Evolutionary conservation across 2,797 vertebrate species (phyloP).

Genomic region (Rhyacichthys aspro): DNA sequence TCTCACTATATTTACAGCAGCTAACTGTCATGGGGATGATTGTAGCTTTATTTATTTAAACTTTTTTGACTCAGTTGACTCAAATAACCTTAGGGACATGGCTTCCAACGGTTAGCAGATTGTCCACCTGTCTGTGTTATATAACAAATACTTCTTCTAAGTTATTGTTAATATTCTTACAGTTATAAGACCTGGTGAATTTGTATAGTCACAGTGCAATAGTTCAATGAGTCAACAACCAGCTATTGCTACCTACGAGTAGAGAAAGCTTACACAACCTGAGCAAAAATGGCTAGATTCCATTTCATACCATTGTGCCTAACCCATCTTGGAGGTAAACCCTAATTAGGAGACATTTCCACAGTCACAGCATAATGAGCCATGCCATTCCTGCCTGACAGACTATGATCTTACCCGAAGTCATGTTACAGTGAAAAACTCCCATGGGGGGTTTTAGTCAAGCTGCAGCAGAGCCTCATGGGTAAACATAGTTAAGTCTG

Average conservation of each 20-base stretch:
- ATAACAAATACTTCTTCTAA: too few species aligned
- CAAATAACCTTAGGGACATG: too few species aligned
- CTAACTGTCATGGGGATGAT: too few species aligned
- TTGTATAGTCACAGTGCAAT: not conserved
- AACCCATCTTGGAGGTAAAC: slow-evolving; percentile 15
- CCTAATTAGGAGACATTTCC: slow-evolving; percentile 19
- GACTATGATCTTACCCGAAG: slow-evolving; percentile 46
- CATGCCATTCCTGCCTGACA: slow-evolving; percentile 47
- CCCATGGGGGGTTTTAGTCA: slow-evolving; percentile 43
- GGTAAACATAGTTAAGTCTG: slow-evolving; percentile 58
- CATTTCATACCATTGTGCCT: slow-evolving; percentile 16
- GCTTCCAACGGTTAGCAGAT: too few species aligned
- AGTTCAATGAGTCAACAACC: not conserved
- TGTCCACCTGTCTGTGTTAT: too few species aligned
- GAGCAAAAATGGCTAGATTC: not conserved
- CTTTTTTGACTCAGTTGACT: too few species aligned
- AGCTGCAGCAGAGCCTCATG: slow-evolving; percentile 42
- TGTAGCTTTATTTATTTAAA: too few species aligned
- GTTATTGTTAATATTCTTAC: too few species aligned
- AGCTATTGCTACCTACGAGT: slow-evolving; percentile 3
- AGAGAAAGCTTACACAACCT: not conserved
- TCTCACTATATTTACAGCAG: too few species aligned
- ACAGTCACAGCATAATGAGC: slow-evolving; percentile 57
- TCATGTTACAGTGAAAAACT: slow-evolving; percentile 34
- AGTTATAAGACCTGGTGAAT: too few species aligned